These are phyloP conservation scores for Promerops cafer DNA, from an alignment of 2,113 vertebrate species.

Conservation along the genomic window DNA sequence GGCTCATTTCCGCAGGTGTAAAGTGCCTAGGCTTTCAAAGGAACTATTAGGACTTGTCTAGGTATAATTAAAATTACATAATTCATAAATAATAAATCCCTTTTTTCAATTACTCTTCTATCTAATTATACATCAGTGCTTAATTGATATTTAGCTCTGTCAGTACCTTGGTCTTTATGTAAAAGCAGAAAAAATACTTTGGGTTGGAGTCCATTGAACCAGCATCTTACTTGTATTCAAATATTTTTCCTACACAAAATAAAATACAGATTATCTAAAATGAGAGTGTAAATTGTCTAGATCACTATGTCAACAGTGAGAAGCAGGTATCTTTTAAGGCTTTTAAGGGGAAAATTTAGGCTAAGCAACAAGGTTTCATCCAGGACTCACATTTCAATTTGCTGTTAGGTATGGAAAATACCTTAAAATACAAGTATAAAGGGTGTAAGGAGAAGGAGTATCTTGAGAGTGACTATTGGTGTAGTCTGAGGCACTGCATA, in stretches of 20 bases:
- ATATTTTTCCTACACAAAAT: background rate
- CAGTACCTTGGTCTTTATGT: background rate
- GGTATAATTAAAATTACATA: background rate
- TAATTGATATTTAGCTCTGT: background rate
- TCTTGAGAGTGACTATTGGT: background rate
- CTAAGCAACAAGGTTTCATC: background rate
- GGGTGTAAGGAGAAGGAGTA: background rate
- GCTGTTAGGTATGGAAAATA: background rate
- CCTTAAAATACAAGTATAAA: background rate
- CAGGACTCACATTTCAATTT: background rate
- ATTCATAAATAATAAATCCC: slow-evolving; percentile 11
- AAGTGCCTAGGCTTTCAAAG: background rate
- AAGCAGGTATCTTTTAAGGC: background rate
- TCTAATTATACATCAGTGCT: background rate
- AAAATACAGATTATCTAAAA: background rate
- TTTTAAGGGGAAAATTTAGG: background rate
- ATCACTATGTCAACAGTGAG: background rate
- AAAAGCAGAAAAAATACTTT: background rate
- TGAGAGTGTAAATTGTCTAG: background rate
- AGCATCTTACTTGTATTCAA: background rate
- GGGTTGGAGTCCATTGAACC: background rate
- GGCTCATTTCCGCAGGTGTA: background rate
- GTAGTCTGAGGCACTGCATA: background rate
- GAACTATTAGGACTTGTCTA: background rate
- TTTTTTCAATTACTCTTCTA: background rate